phyloP scores from a whole-genome alignment of 1,140 invertebrate genomes.

The Drosophila ananassae region DNA sequence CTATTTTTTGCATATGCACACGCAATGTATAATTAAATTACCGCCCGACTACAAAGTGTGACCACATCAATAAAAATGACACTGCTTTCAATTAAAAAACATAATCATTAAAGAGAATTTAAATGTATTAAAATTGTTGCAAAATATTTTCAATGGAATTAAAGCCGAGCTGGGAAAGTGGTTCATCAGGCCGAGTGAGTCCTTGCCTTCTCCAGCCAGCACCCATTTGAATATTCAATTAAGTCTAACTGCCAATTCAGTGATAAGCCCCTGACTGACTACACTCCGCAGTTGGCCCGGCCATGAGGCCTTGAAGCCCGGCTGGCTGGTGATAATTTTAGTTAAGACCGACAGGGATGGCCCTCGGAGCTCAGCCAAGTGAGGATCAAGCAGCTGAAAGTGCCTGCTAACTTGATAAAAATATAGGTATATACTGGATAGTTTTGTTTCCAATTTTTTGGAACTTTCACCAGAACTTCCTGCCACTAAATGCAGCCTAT shows the following conservation, averaged over 20 bases:
- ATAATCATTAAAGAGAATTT: constrained; percentile 15
- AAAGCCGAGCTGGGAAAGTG: not conserved
- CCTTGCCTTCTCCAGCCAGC: constrained; percentile 15
- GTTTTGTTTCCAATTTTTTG: not conserved
- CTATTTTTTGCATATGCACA: constrained; percentile 15
- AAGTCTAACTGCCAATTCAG: constrained; percentile 70
- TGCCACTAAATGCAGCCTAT: constrained; percentile 1
- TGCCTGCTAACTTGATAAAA: not conserved
- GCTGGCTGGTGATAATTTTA: constrained; percentile 34
- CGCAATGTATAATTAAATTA: constrained; percentile 41
- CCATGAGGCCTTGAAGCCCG: constrained; percentile 29
- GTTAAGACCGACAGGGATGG: constrained; percentile 23
- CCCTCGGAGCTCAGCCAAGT: not conserved
- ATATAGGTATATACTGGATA: not conserved
- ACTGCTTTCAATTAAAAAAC: constrained; percentile 42
- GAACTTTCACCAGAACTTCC: not conserved
- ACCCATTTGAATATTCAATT: constrained; percentile 72
- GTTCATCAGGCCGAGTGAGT: constrained; percentile 5
- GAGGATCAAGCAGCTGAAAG: constrained; percentile 2
- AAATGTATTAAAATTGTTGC: constrained; percentile 12
- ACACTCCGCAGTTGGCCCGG: not conserved
- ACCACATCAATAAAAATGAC: constrained; percentile 35
- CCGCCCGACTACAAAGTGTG: constrained; percentile 31
- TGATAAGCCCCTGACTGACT: constrained; percentile 51
- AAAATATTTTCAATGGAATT: constrained; percentile 15